Percentiles rank a stretch among this genome's conserved stretches.
These are phyloP conservation scores for Muraenolepis orangiensis DNA, from an alignment of 2,797 vertebrate genomes.

Conservation along the genomic window DNA sequence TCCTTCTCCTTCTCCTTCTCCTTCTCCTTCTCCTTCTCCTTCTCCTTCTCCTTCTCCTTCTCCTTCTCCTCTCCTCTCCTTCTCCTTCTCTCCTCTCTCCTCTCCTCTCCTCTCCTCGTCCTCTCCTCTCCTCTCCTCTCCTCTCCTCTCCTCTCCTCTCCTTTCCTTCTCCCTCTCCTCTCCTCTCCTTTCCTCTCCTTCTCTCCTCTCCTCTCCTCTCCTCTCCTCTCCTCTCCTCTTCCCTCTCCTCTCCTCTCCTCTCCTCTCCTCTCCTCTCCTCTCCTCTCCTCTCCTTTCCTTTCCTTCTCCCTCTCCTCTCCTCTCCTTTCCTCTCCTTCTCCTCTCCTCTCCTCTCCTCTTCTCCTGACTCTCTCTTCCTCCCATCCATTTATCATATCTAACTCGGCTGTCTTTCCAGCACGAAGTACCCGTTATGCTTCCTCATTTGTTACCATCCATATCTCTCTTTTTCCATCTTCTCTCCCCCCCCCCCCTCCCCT, in stretches of 20 bases:
- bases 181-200: no score
- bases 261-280: no score
- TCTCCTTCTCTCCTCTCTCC: neutral
- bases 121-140: no score
- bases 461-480: constrained; percentile 2
- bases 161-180: neutral
- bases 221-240: neutral
- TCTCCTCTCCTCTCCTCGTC: neutral
- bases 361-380: constrained; percentile 6
- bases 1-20: no score
- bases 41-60: no score
- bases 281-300: constrained; percentile 4
- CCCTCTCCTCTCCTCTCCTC: neutral
- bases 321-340: neutral
- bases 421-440: constrained; percentile 61
- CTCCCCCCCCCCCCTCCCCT: no score
- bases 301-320: no score
- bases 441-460: constrained; percentile 38
- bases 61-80: no score
- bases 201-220: no score
- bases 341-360: neutral
- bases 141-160: no score
- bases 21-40: constrained; percentile 6
- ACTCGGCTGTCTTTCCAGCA: constrained; percentile 58
- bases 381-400: constrained; percentile 24